Evolutionary conservation across 2,888 invertebrate species (phyloP).

Genomic region (Deilephila elpenor): DNA sequence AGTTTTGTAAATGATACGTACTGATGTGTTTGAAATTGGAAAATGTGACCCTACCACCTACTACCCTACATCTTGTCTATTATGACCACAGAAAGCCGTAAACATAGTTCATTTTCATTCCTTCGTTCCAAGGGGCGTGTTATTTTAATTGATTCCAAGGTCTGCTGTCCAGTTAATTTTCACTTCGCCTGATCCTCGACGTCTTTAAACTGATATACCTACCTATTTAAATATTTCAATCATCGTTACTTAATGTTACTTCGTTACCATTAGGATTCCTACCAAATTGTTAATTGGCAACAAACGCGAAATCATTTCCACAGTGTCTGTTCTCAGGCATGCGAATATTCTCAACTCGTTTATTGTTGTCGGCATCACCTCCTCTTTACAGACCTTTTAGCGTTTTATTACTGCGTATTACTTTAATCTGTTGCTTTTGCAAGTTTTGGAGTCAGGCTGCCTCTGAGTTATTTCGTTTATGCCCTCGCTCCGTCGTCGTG

Average conservation of each 20-base stretch:
- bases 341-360: conserved; percentile 60
- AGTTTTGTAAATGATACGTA: no score
- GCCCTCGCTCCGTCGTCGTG: conserved; percentile 3
- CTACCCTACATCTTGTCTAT: no score
- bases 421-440: conserved; percentile 51
- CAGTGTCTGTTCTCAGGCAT: conserved; percentile 34
- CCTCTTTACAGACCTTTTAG: conserved; percentile 47
- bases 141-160: no score
- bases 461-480: conserved; percentile 39
- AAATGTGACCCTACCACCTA: no score
- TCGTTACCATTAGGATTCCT: conserved; percentile 4
- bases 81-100: no score
- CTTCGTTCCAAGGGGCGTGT: no score
- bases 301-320: conserved; percentile 17
- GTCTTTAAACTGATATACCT: no score
- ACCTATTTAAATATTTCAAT: no score
- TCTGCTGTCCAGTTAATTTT: no score
- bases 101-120: no score
- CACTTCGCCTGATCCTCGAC: no score
- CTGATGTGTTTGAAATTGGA: no score
- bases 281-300: neutral
- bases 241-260: neutral
- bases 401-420: conserved; percentile 53
- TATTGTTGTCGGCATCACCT: conserved; percentile 50
- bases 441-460: conserved; percentile 42